These are phyloP conservation scores for Zosterops pallidus DNA, from an alignment of 2,113 vertebrate genomes.

Conservation along the genomic window DNA sequence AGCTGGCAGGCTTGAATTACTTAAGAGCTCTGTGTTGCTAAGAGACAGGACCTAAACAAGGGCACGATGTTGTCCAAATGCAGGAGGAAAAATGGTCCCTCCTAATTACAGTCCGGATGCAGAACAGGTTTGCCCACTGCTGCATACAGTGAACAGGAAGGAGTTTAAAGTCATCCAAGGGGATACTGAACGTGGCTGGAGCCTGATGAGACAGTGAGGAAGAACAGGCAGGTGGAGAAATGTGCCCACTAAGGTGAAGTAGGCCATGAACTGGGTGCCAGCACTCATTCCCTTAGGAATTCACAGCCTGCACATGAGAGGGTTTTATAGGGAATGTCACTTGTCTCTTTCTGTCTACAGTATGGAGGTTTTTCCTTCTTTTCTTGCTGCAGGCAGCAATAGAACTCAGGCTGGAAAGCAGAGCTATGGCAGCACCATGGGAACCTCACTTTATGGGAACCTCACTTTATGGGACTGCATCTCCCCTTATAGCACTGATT, in stretches of 20 bases:
- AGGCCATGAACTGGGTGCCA: not conserved
- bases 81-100: not conserved
- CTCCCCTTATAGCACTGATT: not conserved
- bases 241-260: not conserved
- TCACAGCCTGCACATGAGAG: not conserved
- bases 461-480: not conserved
- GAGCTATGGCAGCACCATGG: not conserved
- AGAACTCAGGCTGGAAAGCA: not conserved
- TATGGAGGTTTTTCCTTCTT: not conserved
- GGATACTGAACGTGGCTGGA: rapidly evolving
- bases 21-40: not conserved
- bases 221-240: not conserved
- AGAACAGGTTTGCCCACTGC: not conserved
- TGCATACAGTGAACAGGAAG: not conserved
- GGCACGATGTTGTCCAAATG: not conserved
- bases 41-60: not conserved
- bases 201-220: not conserved
- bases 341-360: not conserved
- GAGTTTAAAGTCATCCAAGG: not conserved
- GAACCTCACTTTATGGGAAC: not conserved
- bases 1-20: not conserved
- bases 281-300: not conserved
- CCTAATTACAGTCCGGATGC: not conserved
- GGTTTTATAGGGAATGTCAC: not conserved
- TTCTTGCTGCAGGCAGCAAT: not conserved